Evolutionary conservation across 2,888 invertebrate species (phyloP).

Genomic region (Cheilosia soror): DNA sequence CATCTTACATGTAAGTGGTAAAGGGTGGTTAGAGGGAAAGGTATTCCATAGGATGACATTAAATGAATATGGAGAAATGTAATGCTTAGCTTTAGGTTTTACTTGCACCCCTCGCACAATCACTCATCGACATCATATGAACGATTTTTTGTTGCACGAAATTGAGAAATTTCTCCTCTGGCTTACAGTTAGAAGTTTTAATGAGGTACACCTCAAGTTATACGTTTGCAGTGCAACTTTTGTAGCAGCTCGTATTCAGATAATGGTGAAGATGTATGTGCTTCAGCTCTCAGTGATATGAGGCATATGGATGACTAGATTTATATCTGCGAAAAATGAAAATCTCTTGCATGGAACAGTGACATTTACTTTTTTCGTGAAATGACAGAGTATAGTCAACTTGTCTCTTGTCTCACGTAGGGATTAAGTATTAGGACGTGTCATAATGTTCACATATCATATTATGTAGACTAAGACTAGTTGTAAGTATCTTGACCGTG

Average conservation of each 20-base stretch:
- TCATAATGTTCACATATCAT: constrained; percentile 1
- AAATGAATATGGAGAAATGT: not conserved
- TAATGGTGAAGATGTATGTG: constrained; percentile 19
- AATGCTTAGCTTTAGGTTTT: constrained; percentile 18
- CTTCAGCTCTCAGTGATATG: constrained; percentile 33
- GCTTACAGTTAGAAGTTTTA: constrained; percentile 52
- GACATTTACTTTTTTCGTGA: not conserved
- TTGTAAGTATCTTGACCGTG: constrained; percentile 9
- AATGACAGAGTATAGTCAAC: constrained; percentile 11
- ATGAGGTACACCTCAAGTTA: constrained; percentile 65
- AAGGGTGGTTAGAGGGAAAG: constrained; percentile 2
- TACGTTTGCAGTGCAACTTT: constrained; percentile 29
- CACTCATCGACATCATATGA: constrained; percentile 54
- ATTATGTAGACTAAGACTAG: not conserved
- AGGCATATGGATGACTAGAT: constrained; percentile 1
- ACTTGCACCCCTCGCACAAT: constrained; percentile 28
- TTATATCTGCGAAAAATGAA: constrained; percentile 32
- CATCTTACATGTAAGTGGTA: constrained; percentile 49
- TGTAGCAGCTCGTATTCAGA: constrained; percentile 40
- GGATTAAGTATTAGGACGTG: constrained; percentile 20
- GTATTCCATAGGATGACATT: constrained; percentile 40
- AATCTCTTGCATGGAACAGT: constrained; percentile 24
- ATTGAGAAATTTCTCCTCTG: constrained; percentile 63
- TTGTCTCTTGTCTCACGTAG: not conserved
- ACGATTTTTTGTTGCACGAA: constrained; percentile 58